A percentile compares a stretch with the other conserved stretches of the same genome.
These are phyloP conservation scores for Cyprinodon diabolis DNA, from an alignment of 2,797 vertebrate species.

Conservation along the genomic window DNA sequence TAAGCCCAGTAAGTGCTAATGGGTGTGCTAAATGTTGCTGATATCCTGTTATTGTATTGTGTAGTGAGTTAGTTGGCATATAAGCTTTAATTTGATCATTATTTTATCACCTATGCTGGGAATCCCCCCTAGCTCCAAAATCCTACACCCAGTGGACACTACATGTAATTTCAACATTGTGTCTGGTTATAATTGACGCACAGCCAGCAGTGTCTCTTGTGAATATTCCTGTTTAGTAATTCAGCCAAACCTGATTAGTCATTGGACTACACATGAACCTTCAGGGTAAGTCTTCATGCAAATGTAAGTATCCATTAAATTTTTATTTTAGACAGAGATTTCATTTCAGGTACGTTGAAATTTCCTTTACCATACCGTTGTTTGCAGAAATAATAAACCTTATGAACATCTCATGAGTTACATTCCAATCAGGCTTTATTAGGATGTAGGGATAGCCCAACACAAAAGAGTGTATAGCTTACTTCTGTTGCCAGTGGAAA, in stretches of 20 bases:
- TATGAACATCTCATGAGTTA: neutral
- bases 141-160: neutral
- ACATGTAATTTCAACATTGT: constrained; percentile 2
- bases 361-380: neutral
- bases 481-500: neutral
- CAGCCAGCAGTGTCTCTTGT: neutral
- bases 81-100: constrained; percentile 9
- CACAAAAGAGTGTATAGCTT: neutral
- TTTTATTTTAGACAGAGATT: neutral
- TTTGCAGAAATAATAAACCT: neutral
- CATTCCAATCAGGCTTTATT: neutral
- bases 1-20: constrained; percentile 54
- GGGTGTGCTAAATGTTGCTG: constrained; percentile 33
- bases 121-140: neutral
- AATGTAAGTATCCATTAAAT: neutral
- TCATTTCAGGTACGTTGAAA: neutral
- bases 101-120: constrained; percentile 5
- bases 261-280: neutral
- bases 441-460: neutral
- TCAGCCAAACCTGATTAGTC: neutral
- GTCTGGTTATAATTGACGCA: neutral
- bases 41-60: constrained; percentile 45
- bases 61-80: constrained; percentile 37
- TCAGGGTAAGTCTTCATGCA: neutral
- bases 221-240: neutral